Base-by-base conservation (phyloP, 2,113 vertebrate species). In the Marmota monax region DNA sequence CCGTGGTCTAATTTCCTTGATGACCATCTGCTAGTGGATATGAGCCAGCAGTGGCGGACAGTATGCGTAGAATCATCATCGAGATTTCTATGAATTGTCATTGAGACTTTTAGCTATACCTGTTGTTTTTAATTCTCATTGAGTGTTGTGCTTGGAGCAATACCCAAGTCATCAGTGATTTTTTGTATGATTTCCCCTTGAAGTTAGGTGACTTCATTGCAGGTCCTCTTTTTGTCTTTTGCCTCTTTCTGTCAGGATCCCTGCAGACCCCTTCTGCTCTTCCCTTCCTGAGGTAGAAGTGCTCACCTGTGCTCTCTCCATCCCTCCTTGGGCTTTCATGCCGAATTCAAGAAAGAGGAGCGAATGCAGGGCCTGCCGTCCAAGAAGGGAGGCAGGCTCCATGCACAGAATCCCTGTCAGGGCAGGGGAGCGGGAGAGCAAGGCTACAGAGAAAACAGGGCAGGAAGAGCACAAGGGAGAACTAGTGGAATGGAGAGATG, bases 61-160 rank as follows among this genome's bases (percentile, higher is more conserved):
- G 37, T n/a, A 5, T 13, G 3, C 56, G 37, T 29, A 51, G 76
- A 67, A 74, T 51, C 61, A 79, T 45, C 72, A 48, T 7, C 4
- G 14, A 61, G 70, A n/a, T 34, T 89, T 70, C 42, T 17, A 1
- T 61, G 58, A 73, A 74, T 58, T 61, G 84, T 45, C 72, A 48
- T 10, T 4, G 11, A 61, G 70, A 32, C 37, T 89, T 65, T 29
- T 22, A 2, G 51, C 88, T 42, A 16, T 92, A 37, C 27, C 37
- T 34, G 20, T 69, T 39, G 37, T 69, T 92, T 90, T 67, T n/a
- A 22, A 82, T 93, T 93, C 72, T 83, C 51, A n/a, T 51, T 65
- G 92, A 65, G 12, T 20, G 0, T 67, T 87, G 42, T 61, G 58
- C 56, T 86, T 89, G 61, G 79, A 82, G 37, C 45, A 7, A 17